Base-by-base conservation (phyloP, 2,797 vertebrate genomes). In the Scleropages formosus region DNA sequence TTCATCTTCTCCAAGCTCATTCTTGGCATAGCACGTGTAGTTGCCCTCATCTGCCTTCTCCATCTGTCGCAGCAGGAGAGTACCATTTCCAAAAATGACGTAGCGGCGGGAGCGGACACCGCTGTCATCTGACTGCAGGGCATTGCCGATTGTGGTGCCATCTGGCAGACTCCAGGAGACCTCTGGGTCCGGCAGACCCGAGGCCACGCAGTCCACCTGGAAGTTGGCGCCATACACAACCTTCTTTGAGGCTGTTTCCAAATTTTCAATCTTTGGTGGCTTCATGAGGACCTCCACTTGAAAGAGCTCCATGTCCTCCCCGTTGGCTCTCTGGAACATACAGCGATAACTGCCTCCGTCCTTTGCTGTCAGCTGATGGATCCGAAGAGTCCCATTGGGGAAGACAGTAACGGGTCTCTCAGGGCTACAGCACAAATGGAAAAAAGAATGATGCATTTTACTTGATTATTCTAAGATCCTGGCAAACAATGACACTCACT, bases 91-190 rank as follows among this genome's bases (percentile, higher is more conserved):
- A 80, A 94, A 94, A 69, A 93, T 91, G 44, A 93, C 80, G 71
- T 90, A 94, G 70, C 90, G 91, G 1, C 86, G 89, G 13, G 73
- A 90, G 22, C 87, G 89, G 51, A 82, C 68, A 72, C 92, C 89
- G 0, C 87, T 93, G 83, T 92, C 90, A 20, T 92, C 92, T 0
- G 90, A 92, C 47, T 92, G 93, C 68, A 93, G 89, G 7, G 88
- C 91, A 0, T 92, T 92, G 85, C 91, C 94, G 80, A 93, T 87
- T 73, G 91, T 78, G 27, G 93, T 94, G 75, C 93, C 93, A 83
- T 93, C 93, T 18, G 93, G 93, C 12, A 94, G 88, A 79, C 89
- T 91, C 93, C 93, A 94, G 65, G 89, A 91, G 72, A 94, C 89
- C 1, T 92, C 88, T 39, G 92, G 93, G 81, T 92, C 85, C n/a